These are phyloP conservation scores for Lepisosteus osseus DNA, from an alignment of 2,113 vertebrate genomes.

Conservation along the genomic window DNA sequence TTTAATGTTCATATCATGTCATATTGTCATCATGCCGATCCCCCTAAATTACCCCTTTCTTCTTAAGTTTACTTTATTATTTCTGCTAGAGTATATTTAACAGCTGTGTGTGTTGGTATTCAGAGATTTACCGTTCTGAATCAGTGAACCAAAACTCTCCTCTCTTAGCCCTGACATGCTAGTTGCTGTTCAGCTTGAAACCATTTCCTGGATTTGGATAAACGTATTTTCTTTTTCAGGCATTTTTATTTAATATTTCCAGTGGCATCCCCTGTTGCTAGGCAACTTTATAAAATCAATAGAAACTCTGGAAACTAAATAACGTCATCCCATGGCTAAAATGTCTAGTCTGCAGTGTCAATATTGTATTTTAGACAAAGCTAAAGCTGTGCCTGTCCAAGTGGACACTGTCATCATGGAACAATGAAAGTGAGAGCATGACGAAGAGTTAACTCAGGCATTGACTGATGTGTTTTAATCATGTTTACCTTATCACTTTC, in stretches of 20 bases:
- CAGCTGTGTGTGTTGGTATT: no score
- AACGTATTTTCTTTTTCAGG: background rate
- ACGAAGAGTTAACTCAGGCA: background rate
- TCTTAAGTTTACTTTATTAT: no score
- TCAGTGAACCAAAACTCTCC: no score
- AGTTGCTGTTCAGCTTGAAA: background rate
- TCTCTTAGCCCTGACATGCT: no score
- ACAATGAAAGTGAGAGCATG: background rate
- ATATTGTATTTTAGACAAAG: constrained; percentile 4
- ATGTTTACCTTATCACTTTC: no score
- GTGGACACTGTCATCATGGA: background rate
- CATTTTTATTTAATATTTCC: background rate
- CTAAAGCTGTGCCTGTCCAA: background rate
- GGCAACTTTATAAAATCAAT: constrained; percentile 13
- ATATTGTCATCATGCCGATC: no score
- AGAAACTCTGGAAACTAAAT: constrained; percentile 16
- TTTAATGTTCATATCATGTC: no score
- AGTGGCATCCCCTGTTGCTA: constrained; percentile 5
- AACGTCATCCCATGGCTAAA: constrained; percentile 12
- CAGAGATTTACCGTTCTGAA: no score
- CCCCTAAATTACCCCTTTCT: no score
- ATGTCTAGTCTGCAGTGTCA: constrained; percentile 13
- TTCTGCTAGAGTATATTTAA: no score
- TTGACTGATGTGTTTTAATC: background rate
- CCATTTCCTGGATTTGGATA: background rate